Base-by-base conservation (phyloP, 2,797 vertebrate genomes). In the Sebastes steindachneri region DNA sequence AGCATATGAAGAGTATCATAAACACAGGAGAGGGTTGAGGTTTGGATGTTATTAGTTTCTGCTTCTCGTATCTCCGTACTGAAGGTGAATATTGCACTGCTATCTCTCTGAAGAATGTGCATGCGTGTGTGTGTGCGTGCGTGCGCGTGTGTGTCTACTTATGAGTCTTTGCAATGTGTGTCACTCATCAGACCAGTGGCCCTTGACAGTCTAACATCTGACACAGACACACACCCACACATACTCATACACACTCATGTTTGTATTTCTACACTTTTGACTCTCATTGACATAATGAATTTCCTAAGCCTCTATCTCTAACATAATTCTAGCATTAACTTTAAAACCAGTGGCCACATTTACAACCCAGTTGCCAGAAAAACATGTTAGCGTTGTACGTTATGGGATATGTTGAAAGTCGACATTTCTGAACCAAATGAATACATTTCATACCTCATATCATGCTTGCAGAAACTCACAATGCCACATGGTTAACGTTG, bases 21-120 rank as follows among this genome's bases (percentile, higher is more conserved):
- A 82, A 83, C 60, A 82, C 68, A 35, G 58, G 19, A 57, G 58
- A 51, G 55, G 31, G 71, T 5, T 68, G 75, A 68, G 68, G 25
- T 25, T 12, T 4, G 15, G 23, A 54, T 35, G 72, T 84, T 84
- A 85, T 85, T 86, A 71, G 31, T 79, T 85, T 78, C 41, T 84
- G 77, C 70, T 70, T 73, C 37, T 86, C 68, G 78, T 84, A 58
- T 87, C 73, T 77, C 74, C 65, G 35, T 21, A 58, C 55, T 73
- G 75, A 74, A 63, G 69, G 28, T 45, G 35, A 77, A 82, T 77
- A 86, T 88, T 81, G 45, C 62, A 67, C 51, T 21, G 62, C 51
- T 48, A 19, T 73, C 71, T 80, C 70, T 72, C 77, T 77, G 58
- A 73, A 35, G 33, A 28, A 2, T 1, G 29, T 57, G 48, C 31